phyloP scores from a whole-genome alignment of 2,797 vertebrate genomes.

The Valencia hispanica region DNA sequence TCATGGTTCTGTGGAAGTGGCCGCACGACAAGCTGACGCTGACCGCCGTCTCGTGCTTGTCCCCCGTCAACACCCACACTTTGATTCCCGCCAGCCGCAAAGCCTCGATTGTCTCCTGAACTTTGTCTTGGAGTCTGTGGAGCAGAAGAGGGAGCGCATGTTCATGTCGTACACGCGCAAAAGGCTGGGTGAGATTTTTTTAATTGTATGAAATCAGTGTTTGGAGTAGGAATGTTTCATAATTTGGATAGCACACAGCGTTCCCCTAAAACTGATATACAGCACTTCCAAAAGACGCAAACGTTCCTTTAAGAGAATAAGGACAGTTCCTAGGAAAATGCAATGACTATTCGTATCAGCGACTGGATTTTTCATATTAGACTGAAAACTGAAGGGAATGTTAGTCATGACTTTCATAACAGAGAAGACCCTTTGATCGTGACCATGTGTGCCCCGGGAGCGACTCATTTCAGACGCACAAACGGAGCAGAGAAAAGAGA shows the following conservation, averaged over 20 bases:
- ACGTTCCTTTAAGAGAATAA: background rate
- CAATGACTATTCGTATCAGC: constrained; percentile 11
- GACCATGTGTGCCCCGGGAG: constrained; percentile 38
- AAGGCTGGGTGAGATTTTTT: background rate
- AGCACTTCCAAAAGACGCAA: background rate
- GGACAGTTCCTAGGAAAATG: constrained; percentile 5
- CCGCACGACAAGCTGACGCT: constrained; percentile 97
- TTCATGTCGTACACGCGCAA: background rate
- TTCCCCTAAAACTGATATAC: background rate
- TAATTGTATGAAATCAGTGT: background rate
- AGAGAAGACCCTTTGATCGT: constrained; percentile 43
- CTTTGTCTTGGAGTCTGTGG: constrained; percentile 92
- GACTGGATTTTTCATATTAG: constrained; percentile 16
- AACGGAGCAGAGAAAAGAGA: constrained; percentile 16
- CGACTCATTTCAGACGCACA: constrained; percentile 44
- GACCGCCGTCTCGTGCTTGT: constrained; percentile 96
- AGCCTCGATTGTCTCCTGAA: constrained; percentile 95
- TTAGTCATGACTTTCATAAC: constrained; percentile 28
- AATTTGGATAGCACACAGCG: background rate
- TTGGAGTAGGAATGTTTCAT: constrained; percentile 1
- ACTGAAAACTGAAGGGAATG: constrained; percentile 21
- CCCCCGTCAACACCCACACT: constrained; percentile 97
- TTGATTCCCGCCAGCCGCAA: constrained; percentile 95
- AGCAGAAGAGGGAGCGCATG: background rate
- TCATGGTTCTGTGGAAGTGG: constrained; percentile 96